Base-by-base conservation (phyloP, 1,140 invertebrate species). In the Nasonia longicornis region DNA sequence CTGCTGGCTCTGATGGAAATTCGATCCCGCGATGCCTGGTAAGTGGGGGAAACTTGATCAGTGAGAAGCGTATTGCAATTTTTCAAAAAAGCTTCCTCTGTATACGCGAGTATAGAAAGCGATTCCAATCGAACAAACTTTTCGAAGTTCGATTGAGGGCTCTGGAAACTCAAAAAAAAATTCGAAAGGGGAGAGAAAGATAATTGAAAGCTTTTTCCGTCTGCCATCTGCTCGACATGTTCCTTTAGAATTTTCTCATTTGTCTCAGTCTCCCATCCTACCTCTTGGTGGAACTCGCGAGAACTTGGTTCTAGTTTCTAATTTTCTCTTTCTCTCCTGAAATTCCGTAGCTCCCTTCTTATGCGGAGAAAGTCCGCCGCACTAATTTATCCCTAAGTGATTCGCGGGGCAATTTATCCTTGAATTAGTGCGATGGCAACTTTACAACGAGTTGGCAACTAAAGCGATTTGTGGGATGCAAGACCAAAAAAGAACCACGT, bases 401-500 rank as follows among this genome's bases (percentile, higher is more conserved):
- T 78, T 74, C 76, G 70, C 52, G 72, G 63, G 70, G 81, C 63
- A 82, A 82, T 82, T 82, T 74, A 82, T 82, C 70, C 76, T 82
- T 78, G 74, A 82, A 82, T 82, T 78, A 82, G 81, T 74, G 42
- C 48, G 29, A 77, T 16, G 74, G 52, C 67, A 82, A 82, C 69
- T 82, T 82, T 67, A 70, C 81, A 82, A 78, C 81, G 81, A 78
- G 81, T 82, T 82, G 63, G 20, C 81, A 82, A 81, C 63, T 82
- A 78, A 78, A 78, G 67, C 76, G 81, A 82, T 82, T 82, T 82
- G 76, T 78, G 38, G 22, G 64, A 63, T 66, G 72, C 48, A 42
- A 42, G 38, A 42, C 52, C n/a, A 58, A 58, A n/a, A 58, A 58
- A 26, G 26, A 8, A 63, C 58, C 58, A 20, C 14, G 16, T 63